A percentile compares a stretch with the other conserved stretches of the same genome.
phyloP scores from a whole-genome alignment of 2,113 vertebrate species.

The Centropus bengalensis region DNA sequence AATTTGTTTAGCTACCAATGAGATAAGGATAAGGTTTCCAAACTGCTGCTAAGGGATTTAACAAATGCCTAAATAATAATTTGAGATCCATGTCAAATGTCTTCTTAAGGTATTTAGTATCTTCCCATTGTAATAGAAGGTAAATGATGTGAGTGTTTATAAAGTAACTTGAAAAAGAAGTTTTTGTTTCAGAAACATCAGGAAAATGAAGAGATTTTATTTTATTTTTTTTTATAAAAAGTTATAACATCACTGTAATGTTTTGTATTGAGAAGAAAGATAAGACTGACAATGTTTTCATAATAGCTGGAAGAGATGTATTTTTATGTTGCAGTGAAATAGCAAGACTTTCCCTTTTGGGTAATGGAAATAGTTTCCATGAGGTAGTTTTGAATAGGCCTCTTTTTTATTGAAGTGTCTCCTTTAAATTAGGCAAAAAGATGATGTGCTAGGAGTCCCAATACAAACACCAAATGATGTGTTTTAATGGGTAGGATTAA shows the following conservation, averaged over 20 bases:
- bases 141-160: background rate
- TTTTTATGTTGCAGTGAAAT: background rate
- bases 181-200: background rate
- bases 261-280: background rate
- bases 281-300: background rate
- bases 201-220: background rate
- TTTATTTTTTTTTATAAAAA: background rate
- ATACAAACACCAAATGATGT: background rate
- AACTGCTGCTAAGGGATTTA: background rate
- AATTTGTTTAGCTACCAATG: background rate
- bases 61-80: background rate
- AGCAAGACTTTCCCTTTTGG: background rate
- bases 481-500: background rate
- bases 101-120: background rate
- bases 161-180: background rate
- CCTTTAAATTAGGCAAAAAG: background rate
- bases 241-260: background rate
- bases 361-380: background rate
- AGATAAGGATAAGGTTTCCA: background rate
- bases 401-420: background rate
- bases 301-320: background rate
- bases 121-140: background rate
- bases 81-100: background rate
- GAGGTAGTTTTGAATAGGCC: background rate
- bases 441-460: background rate